A percentile compares a stretch with the other conserved stretches of the same genome.
Conservation (phyloP, 1,140 invertebrate genomes). For the Drosophila bipectinata region DNA sequence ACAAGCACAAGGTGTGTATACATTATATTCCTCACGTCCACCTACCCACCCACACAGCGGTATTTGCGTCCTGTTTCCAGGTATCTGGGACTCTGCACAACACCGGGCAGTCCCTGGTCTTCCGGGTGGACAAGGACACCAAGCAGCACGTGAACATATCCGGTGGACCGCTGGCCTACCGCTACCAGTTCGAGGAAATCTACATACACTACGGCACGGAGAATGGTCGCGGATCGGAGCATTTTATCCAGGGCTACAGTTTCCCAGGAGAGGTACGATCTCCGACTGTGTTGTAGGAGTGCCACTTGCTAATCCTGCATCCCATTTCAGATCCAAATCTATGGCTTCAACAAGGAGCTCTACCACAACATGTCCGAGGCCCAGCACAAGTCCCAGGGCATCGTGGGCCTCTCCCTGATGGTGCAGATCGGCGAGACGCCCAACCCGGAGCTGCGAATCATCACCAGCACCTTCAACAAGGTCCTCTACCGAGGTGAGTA, state of each 20-base stretch:
- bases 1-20: slow-evolving; percentile 92
- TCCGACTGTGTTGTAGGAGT: background rate
- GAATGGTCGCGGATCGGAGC: slow-evolving; percentile 95
- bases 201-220: slow-evolving; percentile 97
- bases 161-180: slow-evolving; percentile 97
- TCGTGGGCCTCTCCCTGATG: slow-evolving; percentile 96
- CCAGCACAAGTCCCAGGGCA: slow-evolving; percentile 95
- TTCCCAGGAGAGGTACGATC: slow-evolving; percentile 96
- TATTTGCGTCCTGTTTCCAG: slow-evolving; percentile 84
- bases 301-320: background rate
- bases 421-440: slow-evolving; percentile 95
- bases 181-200: slow-evolving; percentile 96
- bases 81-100: slow-evolving; percentile 94
- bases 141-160: slow-evolving; percentile 95
- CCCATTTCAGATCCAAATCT: slow-evolving; percentile 93
- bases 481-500: slow-evolving; percentile 91
- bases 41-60: background rate
- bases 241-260: slow-evolving; percentile 95
- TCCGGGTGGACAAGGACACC: slow-evolving; percentile 93
- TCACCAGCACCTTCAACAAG: slow-evolving; percentile 94
- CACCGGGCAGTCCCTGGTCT: slow-evolving; percentile 95
- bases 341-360: slow-evolving; percentile 98
- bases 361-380: slow-evolving; percentile 98
- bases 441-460: slow-evolving; percentile 92
- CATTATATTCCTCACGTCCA: background rate